These are phyloP conservation scores for Apostichopus japonicus DNA, from an alignment of 35 echinoderm and acorn worm genomes.

Conservation along the genomic window DNA sequence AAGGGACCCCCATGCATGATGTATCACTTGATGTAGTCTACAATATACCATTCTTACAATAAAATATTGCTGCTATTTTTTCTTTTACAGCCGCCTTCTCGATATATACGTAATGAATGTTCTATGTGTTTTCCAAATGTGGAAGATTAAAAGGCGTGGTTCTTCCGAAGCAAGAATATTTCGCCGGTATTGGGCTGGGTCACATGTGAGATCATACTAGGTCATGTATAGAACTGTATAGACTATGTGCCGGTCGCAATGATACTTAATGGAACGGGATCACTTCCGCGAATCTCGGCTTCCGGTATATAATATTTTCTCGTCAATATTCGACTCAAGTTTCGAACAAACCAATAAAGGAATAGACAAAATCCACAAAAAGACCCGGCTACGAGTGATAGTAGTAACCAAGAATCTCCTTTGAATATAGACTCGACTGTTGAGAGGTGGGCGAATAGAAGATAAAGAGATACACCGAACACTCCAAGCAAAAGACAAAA, in stretches of 20 bases:
- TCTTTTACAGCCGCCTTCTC: too few species aligned
- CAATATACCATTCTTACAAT: too few species aligned
- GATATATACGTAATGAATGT: too few species aligned
- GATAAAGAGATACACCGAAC: conserved; percentile 59
- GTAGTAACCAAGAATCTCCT: conserved; percentile 61
- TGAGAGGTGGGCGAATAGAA: conserved; percentile 57
- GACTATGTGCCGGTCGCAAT: not conserved
- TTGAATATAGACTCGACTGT: not conserved
- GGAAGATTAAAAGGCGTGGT: too few species aligned
- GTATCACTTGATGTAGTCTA: too few species aligned
- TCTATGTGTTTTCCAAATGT: too few species aligned
- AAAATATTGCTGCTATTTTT: too few species aligned
- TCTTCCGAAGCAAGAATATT: too few species aligned
- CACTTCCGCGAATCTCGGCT: conserved; percentile 18
- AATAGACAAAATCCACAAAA: conserved; percentile 54
- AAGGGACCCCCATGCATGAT: too few species aligned
- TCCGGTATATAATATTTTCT: not conserved
- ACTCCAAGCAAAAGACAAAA: conserved; percentile 65
- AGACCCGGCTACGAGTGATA: conserved; percentile 51
- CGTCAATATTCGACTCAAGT: conserved; percentile 22
- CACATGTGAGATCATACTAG: too few species aligned
- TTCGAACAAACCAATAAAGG: conserved; percentile 62
- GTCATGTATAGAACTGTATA: too few species aligned
- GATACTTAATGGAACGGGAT: conserved; percentile 23
- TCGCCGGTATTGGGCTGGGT: too few species aligned